phyloP scores from a whole-genome alignment of 2,888 invertebrate species.

The Arge pagana region DNA sequence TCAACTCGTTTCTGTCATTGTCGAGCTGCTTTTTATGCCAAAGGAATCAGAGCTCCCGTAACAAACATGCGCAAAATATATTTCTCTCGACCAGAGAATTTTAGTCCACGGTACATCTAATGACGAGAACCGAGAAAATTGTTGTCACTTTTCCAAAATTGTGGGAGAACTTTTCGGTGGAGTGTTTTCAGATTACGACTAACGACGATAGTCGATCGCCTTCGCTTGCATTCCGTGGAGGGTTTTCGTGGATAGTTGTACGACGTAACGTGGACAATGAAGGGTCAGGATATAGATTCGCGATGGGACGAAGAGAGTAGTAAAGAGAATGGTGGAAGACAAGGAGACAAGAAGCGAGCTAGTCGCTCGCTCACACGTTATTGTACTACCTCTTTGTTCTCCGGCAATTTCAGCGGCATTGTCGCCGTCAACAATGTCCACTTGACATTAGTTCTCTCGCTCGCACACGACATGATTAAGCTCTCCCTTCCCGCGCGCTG shows the following conservation, averaged over 20 bases:
- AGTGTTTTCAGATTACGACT: no score
- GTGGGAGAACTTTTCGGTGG: no score
- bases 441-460: conserved; percentile 56
- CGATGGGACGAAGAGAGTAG: conserved; percentile 5
- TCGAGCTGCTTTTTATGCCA: no score
- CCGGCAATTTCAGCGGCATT: conserved; percentile 59
- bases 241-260: conserved; percentile 26
- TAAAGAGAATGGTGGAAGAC: conserved; percentile 14
- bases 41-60: no score
- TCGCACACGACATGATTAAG: conserved; percentile 51
- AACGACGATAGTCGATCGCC: not conserved
- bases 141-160: no score
- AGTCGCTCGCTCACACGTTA: conserved; percentile 54
- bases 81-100: no score
- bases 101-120: no score
- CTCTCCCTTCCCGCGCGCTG: conserved; percentile 27
- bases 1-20: no score
- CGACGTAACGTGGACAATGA: conserved; percentile 39
- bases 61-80: no score
- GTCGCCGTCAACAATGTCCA: conserved; percentile 59
- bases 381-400: conserved; percentile 59
- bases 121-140: no score
- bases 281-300: conserved; percentile 24
- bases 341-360: conserved; percentile 29
- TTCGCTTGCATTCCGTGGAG: conserved; percentile 7